These are phyloP conservation scores for Amphipoea oculea DNA, from an alignment of 2,888 invertebrate genomes.

Conservation along the genomic window DNA sequence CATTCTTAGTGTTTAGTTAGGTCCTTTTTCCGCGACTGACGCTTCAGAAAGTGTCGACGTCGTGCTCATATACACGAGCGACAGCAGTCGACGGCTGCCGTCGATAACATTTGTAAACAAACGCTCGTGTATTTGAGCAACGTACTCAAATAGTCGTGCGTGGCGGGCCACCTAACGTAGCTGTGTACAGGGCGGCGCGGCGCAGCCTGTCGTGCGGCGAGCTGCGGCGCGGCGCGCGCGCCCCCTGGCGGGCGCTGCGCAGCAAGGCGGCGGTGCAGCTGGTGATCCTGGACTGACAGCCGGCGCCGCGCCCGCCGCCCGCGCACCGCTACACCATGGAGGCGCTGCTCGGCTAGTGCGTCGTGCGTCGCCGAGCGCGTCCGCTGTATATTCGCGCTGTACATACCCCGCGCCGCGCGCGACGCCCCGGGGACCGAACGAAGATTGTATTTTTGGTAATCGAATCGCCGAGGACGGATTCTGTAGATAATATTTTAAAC, in stretches of 20 bases:
- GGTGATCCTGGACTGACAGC: conserved; percentile 94
- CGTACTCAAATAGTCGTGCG: neutral
- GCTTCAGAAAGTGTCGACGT: neutral
- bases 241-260: conserved; percentile 90
- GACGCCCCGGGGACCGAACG: conserved; percentile 72
- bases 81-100: neutral
- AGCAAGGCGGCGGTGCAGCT: conserved; percentile 92
- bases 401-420: conserved; percentile 74
- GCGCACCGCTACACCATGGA: conserved; percentile 92
- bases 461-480: conserved; percentile 89
- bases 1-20: neutral
- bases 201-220: conserved; percentile 94
- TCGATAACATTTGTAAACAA: too few species aligned
- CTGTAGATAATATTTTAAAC: conserved; percentile 91
- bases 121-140: too few species aligned
- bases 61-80: too few species aligned
- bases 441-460: conserved; percentile 90
- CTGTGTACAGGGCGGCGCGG: conserved; percentile 93
- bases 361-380: conserved; percentile 62
- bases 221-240: conserved; percentile 84
- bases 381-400: conserved; percentile 83
- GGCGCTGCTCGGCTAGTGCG: conserved; percentile 78
- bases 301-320: conserved; percentile 84
- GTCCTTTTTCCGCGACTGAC: neutral
- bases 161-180: neutral